Percentiles rank a stretch among this genome's conserved stretches.
Conservation (phyloP, 2,113 vertebrate genomes). For the Rhinolophus sinicus region DNA sequence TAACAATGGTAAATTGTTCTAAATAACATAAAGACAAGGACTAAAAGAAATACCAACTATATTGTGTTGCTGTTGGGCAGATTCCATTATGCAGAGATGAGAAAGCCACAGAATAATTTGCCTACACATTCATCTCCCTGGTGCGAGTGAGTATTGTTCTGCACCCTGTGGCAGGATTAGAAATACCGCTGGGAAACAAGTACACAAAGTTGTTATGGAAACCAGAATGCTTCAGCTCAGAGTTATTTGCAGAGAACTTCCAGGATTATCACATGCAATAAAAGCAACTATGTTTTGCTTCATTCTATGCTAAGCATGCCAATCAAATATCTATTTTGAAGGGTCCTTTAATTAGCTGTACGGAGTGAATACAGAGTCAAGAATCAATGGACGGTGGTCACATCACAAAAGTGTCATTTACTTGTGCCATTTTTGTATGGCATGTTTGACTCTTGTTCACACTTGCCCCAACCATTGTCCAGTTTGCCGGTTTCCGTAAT, state of each 20-base stretch:
- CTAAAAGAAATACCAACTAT: background rate
- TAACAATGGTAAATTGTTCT: constrained; percentile 34
- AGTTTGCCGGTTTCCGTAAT: constrained; percentile 33
- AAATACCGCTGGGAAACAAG: constrained; percentile 42
- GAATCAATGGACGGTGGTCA: background rate
- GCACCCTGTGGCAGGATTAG: background rate
- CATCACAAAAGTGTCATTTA: background rate
- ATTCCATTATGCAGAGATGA: background rate
- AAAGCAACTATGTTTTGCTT: constrained; percentile 28
- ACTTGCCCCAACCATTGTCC: constrained; percentile 66
- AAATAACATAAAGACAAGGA: background rate
- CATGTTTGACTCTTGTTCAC: constrained; percentile 63
- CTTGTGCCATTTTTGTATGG: background rate
- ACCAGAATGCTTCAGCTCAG: constrained; percentile 58
- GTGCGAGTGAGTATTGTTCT: constrained; percentile 52
- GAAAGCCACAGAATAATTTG: constrained; percentile 30
- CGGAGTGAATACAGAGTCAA: background rate
- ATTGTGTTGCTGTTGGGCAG: background rate
- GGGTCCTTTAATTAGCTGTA: background rate
- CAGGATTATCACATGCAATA: constrained; percentile 42
- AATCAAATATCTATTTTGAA: background rate
- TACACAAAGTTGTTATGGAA: constrained; percentile 78
- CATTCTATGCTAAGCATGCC: background rate
- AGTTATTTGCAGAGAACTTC: constrained; percentile 65
- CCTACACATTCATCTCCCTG: constrained; percentile 54